Conservation (phyloP, 2,113 vertebrate species). For the Hemiscyllium ocellatum region DNA sequence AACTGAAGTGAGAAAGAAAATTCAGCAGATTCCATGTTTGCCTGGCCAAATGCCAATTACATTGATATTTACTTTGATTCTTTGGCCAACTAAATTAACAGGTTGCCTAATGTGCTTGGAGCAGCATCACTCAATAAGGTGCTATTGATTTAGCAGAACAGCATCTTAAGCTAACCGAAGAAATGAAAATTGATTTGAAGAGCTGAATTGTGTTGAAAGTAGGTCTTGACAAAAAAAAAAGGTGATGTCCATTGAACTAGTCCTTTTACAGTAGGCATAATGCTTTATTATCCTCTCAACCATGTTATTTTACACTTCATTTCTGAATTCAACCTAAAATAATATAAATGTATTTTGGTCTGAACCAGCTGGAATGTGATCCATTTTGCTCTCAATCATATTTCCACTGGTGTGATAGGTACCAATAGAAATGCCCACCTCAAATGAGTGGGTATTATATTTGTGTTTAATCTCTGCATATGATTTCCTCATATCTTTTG, state of each 20-base stretch:
- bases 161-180: not conserved
- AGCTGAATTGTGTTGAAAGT: not conserved
- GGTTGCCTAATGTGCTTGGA: not conserved
- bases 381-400: not conserved
- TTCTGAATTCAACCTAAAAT: not conserved
- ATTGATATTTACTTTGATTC: not conserved
- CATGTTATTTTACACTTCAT: not conserved
- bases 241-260: not conserved
- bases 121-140: conserved; percentile 18
- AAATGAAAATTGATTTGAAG: conserved; percentile 23
- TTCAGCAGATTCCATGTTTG: not conserved
- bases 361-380: not conserved
- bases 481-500: not conserved
- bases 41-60: not conserved
- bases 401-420: not conserved
- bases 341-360: not conserved
- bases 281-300: not conserved
- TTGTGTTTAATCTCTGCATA: not conserved
- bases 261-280: not conserved
- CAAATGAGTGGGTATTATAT: not conserved
- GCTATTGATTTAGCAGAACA: conserved; percentile 10
- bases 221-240: not conserved
- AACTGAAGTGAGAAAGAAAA: not conserved
- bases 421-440: not conserved
- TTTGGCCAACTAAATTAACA: conserved; percentile 25